Percentiles rank a stretch among this genome's conserved stretches.
These are phyloP conservation scores for Macrotis lagotis DNA, from an alignment of 2,113 vertebrate genomes.

Conservation along the genomic window DNA sequence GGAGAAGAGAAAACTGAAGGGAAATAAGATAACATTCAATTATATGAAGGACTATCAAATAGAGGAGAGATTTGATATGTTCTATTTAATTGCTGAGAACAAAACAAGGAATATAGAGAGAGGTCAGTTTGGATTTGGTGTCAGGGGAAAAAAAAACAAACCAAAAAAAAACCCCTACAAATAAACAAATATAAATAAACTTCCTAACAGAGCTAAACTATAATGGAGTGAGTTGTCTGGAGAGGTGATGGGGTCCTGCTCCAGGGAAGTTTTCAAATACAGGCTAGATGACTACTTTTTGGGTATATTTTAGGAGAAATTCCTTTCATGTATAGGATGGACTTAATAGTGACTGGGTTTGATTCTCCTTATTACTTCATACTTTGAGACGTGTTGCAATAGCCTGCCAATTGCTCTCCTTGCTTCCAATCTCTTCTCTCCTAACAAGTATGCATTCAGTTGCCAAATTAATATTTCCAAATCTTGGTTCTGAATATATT, in stretches of 20 bases:
- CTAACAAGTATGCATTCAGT: not conserved
- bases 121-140: not conserved
- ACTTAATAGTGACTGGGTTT: not conserved
- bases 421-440: not conserved
- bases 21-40: not conserved
- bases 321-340: not conserved
- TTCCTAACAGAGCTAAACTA: not conserved
- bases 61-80: not conserved
- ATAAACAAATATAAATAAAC: not conserved
- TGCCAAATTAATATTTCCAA: not conserved
- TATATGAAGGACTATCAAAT: not conserved
- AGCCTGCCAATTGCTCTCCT: not conserved
- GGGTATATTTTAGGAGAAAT: not conserved
- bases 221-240: not conserved
- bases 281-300: not conserved
- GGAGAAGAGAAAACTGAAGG: not conserved
- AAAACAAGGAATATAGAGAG: not conserved
- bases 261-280: not conserved
- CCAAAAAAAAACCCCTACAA: not conserved
- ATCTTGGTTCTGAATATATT: not conserved
- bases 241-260: not conserved
- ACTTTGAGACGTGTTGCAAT: not conserved
- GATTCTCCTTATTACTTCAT: not conserved
- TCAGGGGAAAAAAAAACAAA: not conserved
- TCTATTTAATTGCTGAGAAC: not conserved